Evolutionary conservation across 2,113 vertebrate species (phyloP), one percentile per base, ranked within the genome.

Genomic region (Sylvietta virens): DNA sequence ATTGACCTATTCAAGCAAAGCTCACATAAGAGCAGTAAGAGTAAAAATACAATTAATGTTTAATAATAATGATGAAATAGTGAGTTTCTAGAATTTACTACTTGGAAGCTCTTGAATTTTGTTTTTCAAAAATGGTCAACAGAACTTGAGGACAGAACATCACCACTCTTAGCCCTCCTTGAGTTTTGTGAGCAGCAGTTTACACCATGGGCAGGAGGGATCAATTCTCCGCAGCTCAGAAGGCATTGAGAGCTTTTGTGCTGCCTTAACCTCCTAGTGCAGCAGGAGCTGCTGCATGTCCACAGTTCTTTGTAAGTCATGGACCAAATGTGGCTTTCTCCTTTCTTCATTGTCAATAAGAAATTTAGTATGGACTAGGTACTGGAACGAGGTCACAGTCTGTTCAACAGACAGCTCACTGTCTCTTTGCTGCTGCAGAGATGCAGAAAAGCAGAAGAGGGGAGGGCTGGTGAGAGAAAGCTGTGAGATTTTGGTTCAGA

Each of bases 381-480:
- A 70, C 37, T 28, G 18, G 50, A 54, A 40, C 0, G 0, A 64
- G 44, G 35, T 31, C 13, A 31, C 9, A 11, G 47, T n/a, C 35
- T 78, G 45, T 45, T 64, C 39, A 44, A 3, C 20, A 50, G 20
- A 22, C 20, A 73, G 7, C 39, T 72, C 30, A 54, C 7, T 48
- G 39, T 78, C 26, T 44, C 35, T 45, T 40, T 20, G 18, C 28
- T 40, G 23, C 48, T 58, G 20, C 11, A 44, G 16, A 77, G 19
- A 17, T 50, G 17, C 17, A 64, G 39, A 45, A 71, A 62, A 71
- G 18, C 26, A 83, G 37, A 83, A 64, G 6, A 19, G n/a, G 5
- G 16, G 16, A 66, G 21, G 17, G 8, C 15, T 57, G 17, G 13
- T 19, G 24, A 71, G 10, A 10, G 8, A 62, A 77, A 61, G 9